A percentile compares a stretch with the other conserved stretches of the same genome.
Evolutionary conservation across 1,140 invertebrate genomes (phyloP).

Genomic region (Diprion similis): DNA sequence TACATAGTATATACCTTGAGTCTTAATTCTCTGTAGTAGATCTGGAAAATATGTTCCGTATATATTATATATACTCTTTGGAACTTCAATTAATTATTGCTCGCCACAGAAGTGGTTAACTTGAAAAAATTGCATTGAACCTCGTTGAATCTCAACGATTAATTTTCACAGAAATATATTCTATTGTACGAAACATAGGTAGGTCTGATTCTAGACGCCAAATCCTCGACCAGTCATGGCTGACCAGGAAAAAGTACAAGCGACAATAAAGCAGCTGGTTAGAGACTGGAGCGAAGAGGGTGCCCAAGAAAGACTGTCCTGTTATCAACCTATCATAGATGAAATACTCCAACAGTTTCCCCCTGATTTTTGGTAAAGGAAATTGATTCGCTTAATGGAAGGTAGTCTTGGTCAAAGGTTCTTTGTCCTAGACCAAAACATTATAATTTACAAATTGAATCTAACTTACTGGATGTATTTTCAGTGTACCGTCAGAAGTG

Average conservation of each 20-base stretch:
- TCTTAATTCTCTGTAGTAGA: too few species aligned
- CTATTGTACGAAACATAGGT: constrained; percentile 42
- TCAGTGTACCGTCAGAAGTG: constrained; percentile 60
- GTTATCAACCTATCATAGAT: constrained; percentile 90
- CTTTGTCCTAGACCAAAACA: constrained; percentile 15
- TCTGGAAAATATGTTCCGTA: too few species aligned
- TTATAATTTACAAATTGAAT: constrained; percentile 9
- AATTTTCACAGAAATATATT: constrained; percentile 19
- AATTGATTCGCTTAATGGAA: neutral
- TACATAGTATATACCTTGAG: too few species aligned
- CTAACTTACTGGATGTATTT: constrained; percentile 33
- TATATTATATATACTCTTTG: too few species aligned
- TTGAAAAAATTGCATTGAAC: too few species aligned
- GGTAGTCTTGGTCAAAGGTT: too few species aligned
- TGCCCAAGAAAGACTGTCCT: constrained; percentile 80
- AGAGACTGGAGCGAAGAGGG: constrained; percentile 94
- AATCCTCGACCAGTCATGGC: constrained; percentile 54
- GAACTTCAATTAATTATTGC: too few species aligned
- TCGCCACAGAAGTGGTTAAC: too few species aligned
- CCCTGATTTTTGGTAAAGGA: constrained; percentile 58
- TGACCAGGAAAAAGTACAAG: constrained; percentile 87
- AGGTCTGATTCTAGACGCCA: constrained; percentile 48
- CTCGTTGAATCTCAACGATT: neutral
- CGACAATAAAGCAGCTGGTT: constrained; percentile 93
- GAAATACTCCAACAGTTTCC: constrained; percentile 83